Conservation (phyloP, 2,888 invertebrate genomes). For the Mythimna lalbum region DNA sequence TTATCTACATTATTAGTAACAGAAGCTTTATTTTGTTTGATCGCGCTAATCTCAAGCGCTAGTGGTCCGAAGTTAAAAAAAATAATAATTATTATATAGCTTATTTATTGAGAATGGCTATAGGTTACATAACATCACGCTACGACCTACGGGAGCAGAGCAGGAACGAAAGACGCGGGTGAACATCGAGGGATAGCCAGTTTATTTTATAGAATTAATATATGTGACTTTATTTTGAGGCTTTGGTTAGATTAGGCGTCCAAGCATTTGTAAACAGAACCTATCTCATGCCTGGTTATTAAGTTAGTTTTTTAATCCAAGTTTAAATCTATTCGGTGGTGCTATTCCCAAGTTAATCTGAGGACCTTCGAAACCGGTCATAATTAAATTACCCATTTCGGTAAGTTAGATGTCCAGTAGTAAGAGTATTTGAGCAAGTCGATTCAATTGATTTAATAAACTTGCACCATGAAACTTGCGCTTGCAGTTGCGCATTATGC, state of each 20-base stretch:
- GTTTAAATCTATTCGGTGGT: background rate
- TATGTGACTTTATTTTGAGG: too few relatives aligned
- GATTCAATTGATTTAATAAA: background rate
- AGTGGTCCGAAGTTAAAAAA: too few relatives aligned
- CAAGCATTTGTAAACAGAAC: background rate
- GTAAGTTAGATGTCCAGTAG: slow-evolving; percentile 8
- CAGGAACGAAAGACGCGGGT: too few relatives aligned
- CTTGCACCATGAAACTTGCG: background rate
- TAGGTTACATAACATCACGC: too few relatives aligned
- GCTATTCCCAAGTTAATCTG: background rate
- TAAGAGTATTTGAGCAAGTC: slow-evolving; percentile 7
- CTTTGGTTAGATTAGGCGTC: background rate
- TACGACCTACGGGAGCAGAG: too few relatives aligned
- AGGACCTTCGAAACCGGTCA: background rate
- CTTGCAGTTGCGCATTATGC: background rate
- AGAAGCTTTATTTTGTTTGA: too few relatives aligned
- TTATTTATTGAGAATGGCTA: too few relatives aligned
- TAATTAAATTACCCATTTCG: background rate
- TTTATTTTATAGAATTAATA: too few relatives aligned
- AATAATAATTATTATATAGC: too few relatives aligned
- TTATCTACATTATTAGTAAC: too few relatives aligned
- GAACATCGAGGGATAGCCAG: too few relatives aligned
- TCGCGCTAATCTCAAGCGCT: too few relatives aligned
- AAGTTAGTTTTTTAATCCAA: background rate
- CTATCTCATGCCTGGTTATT: background rate